Conservation (phyloP, 2,888 invertebrate species). For the Galerucella calmariensis region DNA sequence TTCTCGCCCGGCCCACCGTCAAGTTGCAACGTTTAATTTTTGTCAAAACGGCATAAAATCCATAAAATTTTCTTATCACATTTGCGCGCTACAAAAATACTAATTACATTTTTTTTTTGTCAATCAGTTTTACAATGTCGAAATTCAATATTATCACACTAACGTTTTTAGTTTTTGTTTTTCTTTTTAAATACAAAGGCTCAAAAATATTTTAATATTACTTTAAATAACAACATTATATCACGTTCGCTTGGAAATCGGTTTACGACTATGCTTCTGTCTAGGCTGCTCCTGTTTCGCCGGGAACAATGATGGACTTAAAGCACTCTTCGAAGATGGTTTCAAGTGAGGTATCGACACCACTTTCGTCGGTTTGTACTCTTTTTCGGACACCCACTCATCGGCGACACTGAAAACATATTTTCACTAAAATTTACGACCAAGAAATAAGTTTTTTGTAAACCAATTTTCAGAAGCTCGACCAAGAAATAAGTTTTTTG, state of each 20-base stretch:
- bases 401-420: constrained; percentile 78
- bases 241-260: constrained; percentile 57
- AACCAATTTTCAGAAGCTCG: too few species aligned
- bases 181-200: constrained; percentile 48
- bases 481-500: too few species aligned
- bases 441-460: too few species aligned
- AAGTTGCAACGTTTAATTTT: too few species aligned
- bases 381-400: constrained; percentile 85
- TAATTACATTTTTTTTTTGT: background rate
- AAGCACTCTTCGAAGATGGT: constrained; percentile 66
- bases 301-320: constrained; percentile 68
- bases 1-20: background rate
- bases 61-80: background rate
- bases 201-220: constrained; percentile 51
- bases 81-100: constrained; percentile 5
- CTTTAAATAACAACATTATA: constrained; percentile 53
- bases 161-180: constrained; percentile 30
- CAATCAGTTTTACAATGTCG: background rate
- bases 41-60: background rate
- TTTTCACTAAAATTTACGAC: background rate
- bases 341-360: constrained; percentile 70
- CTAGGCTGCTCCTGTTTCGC: constrained; percentile 53
- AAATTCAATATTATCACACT: constrained; percentile 20
- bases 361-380: constrained; percentile 72
- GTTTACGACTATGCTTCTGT: constrained; percentile 63